A percentile compares a stretch with the other conserved stretches of the same genome.
Conservation (phyloP, 1,140 invertebrate species). For the Sycophila sp. region DNA sequence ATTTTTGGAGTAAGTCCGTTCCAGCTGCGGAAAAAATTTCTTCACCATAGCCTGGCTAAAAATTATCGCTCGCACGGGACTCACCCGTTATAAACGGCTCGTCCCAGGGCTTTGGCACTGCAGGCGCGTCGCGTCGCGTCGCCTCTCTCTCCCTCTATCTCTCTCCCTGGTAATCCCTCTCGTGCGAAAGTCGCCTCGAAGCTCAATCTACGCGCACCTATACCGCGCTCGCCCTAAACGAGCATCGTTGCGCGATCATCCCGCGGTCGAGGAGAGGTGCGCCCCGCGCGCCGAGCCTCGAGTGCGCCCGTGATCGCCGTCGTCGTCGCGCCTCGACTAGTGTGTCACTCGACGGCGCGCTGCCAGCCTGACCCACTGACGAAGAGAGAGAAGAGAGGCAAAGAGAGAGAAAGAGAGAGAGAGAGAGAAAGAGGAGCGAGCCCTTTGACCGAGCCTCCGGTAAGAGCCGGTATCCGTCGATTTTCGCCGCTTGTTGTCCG, state of each 20-base stretch:
- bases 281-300: background rate
- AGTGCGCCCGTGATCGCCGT: background rate
- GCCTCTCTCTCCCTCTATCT: background rate
- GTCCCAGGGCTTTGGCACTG: background rate
- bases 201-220: background rate
- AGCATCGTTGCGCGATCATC: background rate
- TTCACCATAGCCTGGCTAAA: no score
- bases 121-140: background rate
- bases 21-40: no score
- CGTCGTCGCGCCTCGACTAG: background rate
- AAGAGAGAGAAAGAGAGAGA: background rate
- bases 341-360: background rate
- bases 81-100: background rate
- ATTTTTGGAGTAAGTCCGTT: no score
- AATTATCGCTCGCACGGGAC: background rate
- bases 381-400: background rate
- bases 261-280: no score
- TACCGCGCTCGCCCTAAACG: background rate
- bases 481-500: background rate
- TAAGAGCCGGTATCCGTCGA: slow-evolving; percentile 11
- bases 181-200: background rate
- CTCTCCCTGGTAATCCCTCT: background rate
- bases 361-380: background rate
- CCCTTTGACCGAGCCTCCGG: background rate
- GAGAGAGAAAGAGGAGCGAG: background rate